These are phyloP conservation scores for Paedocypris micromegethes DNA, from an alignment of 2,797 vertebrate genomes.

Conservation along the genomic window DNA sequence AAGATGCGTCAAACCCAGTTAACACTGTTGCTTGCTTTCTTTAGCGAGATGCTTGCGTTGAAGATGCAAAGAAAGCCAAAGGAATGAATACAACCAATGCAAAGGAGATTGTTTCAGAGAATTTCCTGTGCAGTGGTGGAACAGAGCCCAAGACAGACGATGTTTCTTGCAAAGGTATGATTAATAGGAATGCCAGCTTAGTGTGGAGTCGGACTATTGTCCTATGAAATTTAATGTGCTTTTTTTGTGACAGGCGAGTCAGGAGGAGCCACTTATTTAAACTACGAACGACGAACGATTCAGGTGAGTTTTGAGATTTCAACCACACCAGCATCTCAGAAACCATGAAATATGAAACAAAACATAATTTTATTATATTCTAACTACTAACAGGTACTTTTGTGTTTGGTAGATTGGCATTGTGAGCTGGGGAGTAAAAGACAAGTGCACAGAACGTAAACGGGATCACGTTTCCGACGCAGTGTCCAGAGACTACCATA, in stretches of 20 bases:
- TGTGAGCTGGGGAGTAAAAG: slow-evolving; percentile 47
- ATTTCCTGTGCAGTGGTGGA: slow-evolving; percentile 54
- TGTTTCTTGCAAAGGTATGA: slow-evolving; percentile 49
- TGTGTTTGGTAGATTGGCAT: slow-evolving; percentile 46
- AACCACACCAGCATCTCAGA: no score
- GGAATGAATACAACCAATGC: background rate
- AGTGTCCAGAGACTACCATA: slow-evolving; percentile 48
- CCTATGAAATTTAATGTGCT: no score
- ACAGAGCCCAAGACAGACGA: slow-evolving; percentile 16
- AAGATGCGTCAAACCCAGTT: background rate
- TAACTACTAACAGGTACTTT: background rate
- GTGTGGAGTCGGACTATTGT: no score
- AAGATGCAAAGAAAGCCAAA: slow-evolving; percentile 17
- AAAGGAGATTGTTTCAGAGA: slow-evolving; percentile 28
- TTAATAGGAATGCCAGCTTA: background rate
- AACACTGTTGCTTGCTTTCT: background rate
- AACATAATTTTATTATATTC: no score
- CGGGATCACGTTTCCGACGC: accelerated
- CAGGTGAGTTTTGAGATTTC: slow-evolving; percentile 44
- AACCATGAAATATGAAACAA: no score
- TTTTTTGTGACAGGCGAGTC: slow-evolving; percentile 47
- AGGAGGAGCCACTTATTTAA: slow-evolving; percentile 45
- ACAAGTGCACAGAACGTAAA: background rate
- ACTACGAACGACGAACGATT: slow-evolving; percentile 36
- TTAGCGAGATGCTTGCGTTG: slow-evolving; percentile 42